These are phyloP conservation scores for Plebejus anna DNA, from an alignment of 2,888 invertebrate genomes.

Conservation along the genomic window DNA sequence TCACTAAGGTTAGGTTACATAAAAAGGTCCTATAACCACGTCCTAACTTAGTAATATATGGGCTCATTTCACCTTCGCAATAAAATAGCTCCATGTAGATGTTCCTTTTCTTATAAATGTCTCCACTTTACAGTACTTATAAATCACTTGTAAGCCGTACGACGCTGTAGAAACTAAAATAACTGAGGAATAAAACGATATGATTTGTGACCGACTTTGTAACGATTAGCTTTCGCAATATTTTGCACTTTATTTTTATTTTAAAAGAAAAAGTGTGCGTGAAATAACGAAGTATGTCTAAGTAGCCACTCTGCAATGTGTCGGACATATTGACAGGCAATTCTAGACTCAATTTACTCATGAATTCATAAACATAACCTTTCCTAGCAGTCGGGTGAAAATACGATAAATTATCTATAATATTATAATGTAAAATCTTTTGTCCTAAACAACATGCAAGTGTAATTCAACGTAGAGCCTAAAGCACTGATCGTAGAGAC, in stretches of 20 bases:
- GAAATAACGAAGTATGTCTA: too few relatives aligned
- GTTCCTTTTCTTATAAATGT: not conserved
- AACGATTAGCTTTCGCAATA: not conserved
- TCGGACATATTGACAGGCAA: too few relatives aligned
- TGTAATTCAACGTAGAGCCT: too few relatives aligned
- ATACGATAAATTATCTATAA: too few relatives aligned
- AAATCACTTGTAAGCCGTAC: not conserved
- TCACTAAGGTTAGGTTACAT: not conserved
- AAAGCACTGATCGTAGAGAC: too few relatives aligned
- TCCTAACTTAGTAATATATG: not conserved
- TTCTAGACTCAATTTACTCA: too few relatives aligned
- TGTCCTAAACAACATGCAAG: too few relatives aligned
- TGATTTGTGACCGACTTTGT: not conserved
- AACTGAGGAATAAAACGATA: not conserved
- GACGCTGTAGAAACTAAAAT: not conserved
- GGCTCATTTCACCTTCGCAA: constrained; percentile 4
- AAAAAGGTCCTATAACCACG: not conserved
- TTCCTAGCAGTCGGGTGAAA: too few relatives aligned
- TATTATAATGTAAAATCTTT: too few relatives aligned
- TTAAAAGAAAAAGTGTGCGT: too few relatives aligned
- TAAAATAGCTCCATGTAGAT: not conserved
- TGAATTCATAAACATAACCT: too few relatives aligned
- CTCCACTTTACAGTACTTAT: not conserved
- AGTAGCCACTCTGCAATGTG: too few relatives aligned
- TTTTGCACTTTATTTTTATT: not conserved